Evolutionary conservation across 92 coral and sea anemone species (phyloP).

Genomic region (Isaurus tuberculatus): DNA sequence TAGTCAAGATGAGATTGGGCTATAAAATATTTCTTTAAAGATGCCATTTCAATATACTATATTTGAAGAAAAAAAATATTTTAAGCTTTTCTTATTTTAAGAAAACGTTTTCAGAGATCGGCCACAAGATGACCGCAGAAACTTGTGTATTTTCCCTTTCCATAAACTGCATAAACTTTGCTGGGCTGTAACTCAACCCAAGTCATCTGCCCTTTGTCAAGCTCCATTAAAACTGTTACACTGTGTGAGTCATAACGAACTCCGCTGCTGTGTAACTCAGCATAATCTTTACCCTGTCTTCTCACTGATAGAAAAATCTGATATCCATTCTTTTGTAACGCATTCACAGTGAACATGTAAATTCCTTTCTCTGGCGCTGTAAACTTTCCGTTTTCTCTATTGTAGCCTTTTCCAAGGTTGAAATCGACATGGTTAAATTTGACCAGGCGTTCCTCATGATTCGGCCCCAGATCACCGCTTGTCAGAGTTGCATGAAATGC

Average conservation of each 20-base stretch:
- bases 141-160: conserved; percentile 55
- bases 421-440: conserved; percentile 53
- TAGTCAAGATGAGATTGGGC: too few relatives aligned
- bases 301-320: conserved; percentile 29
- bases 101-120: background rate
- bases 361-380: conserved; percentile 54
- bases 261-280: conserved; percentile 45
- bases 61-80: too few relatives aligned
- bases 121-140: conserved; percentile 50
- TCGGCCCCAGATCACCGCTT: conserved; percentile 54
- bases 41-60: too few relatives aligned
- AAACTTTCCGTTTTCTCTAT: conserved; percentile 45
- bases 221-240: conserved; percentile 45
- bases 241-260: conserved; percentile 49
- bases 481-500: conserved; percentile 60
- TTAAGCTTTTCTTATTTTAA: background rate
- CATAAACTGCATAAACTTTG: conserved; percentile 45
- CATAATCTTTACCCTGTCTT: conserved; percentile 44
- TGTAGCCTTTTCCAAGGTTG: conserved; percentile 48
- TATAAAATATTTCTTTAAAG: too few relatives aligned
- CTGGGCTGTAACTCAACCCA: conserved; percentile 52
- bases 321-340: conserved; percentile 50
- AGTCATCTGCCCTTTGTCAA: conserved; percentile 44
- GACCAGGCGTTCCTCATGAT: conserved; percentile 49
- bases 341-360: conserved; percentile 50